A percentile compares a stretch with the other conserved stretches of the same genome.
Evolutionary conservation across 2,113 vertebrate species (phyloP).

Genomic region (Oncorhynchus kisutch): DNA sequence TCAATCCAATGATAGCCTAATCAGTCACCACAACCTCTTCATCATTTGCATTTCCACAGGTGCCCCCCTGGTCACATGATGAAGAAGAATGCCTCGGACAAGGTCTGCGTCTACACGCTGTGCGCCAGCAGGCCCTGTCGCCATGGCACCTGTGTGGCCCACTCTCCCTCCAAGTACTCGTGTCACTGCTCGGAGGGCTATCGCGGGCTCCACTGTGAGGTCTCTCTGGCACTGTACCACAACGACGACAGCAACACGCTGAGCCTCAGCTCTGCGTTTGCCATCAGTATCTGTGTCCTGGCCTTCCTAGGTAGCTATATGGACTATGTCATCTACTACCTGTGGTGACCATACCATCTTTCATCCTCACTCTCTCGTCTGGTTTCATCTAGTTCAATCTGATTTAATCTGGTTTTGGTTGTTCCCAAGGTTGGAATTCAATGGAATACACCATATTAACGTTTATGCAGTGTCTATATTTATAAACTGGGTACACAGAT

Average conservation of each 20-base stretch:
- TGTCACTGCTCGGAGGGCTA: conserved; percentile 82
- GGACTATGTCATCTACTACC: conserved; percentile 75
- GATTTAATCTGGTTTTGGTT: too few species aligned
- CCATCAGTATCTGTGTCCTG: conserved; percentile 87
- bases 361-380: not conserved
- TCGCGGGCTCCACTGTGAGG: conserved; percentile 79
- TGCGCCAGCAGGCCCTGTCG: conserved; percentile 82
- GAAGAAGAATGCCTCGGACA: conserved; percentile 74
- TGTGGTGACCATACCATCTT: conserved; percentile 51
- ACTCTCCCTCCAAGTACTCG: conserved; percentile 76
- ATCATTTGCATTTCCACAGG: conserved; percentile 58
- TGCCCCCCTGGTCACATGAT: conserved; percentile 83
- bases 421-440: too few species aligned
- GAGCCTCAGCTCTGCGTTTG: conserved; percentile 86
- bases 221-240: conserved; percentile 77
- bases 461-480: too few species aligned
- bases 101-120: conserved; percentile 78
- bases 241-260: conserved; percentile 75
- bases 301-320: conserved; percentile 87
- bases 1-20: conserved; percentile 67
- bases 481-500: too few species aligned
- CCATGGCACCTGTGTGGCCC: conserved; percentile 81
- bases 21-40: conserved; percentile 50
- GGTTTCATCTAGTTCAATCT: not conserved
- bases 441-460: too few species aligned